Base-by-base conservation (phyloP, 53 echinoderm and acorn worm species). In the Holothuria scabra region DNA sequence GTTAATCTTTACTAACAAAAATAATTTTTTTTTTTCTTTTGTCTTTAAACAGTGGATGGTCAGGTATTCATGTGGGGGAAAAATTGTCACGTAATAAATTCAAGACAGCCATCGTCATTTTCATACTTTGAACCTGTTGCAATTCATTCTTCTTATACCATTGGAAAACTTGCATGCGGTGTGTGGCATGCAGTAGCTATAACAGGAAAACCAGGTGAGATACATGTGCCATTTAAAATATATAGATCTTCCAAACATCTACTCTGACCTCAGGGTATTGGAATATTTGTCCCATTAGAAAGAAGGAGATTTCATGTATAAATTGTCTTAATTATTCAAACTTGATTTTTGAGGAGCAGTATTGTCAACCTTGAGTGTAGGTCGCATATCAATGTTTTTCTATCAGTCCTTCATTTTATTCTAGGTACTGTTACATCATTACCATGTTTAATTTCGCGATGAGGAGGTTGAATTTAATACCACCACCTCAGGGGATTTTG, bases 31-130 rank as follows among this genome's bases (percentile, higher is more conserved):
- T 62, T 26, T 28, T 1, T 29, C 12, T 65, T 13, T 52, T 18
- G 18, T 16, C 52, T 52, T 66, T 8, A 31, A 62, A 81, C 92
- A 97, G 99, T 76, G 56, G 89, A 92, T 84, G 99, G 94, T 56
- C 38, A 76, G 56, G 82, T 97, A 59, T 92, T 87, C 74, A 94
- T 97, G 99, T 97, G 99, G 99, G 99, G 99, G 22, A 94, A 87
- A 84, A 97, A 79, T 80, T 92, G 87, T 81, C 92, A 97, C n/a
- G 90, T 92, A 28, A 92, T 97, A 11, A 80, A 34, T 25, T 22
- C 89, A 1, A 79, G 61, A 23, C 84, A 91, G 33, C 83, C 89
- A 20, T 69, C 91, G 3, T 28, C 14, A 0, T 23, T 48, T 23
- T 46, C 76, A 48, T 46, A 75, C n/a, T 80, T 61, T 31, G 57